These are phyloP conservation scores for Phacellophora camtschatica DNA, from an alignment of 30 jellyfish, hydroid and myxozoan genomes.

Conservation along the genomic window DNA sequence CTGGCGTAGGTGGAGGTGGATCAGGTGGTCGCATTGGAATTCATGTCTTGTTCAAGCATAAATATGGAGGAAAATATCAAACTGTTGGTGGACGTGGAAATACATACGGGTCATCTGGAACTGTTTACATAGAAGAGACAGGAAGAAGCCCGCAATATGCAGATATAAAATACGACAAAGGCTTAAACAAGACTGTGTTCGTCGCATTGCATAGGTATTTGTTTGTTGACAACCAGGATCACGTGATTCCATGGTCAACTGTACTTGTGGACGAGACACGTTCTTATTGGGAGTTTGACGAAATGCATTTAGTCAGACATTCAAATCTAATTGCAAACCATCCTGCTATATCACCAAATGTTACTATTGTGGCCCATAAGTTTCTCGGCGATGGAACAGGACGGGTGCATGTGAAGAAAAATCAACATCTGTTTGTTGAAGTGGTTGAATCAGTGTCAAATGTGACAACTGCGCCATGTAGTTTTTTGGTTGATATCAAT, in stretches of 20 bases:
- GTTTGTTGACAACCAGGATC: conserved; percentile 50
- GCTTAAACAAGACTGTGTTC: conserved; percentile 27
- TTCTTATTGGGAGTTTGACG: conserved; percentile 57
- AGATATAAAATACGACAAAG: conserved; percentile 36
- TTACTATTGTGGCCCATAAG: conserved; percentile 47
- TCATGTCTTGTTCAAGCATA: conserved; percentile 39
- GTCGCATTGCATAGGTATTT: conserved; percentile 40
- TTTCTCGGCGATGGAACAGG: conserved; percentile 70
- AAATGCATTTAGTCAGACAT: conserved; percentile 52
- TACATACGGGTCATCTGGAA: conserved; percentile 55
- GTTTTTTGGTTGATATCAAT: conserved; percentile 40
- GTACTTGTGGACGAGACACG: conserved; percentile 39
- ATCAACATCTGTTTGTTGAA: conserved; percentile 57
- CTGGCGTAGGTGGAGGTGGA: conserved; percentile 62
- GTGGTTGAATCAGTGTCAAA: conserved; percentile 59
- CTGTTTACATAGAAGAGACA: conserved; percentile 66
- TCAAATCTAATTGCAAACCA: conserved; percentile 49
- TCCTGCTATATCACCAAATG: conserved; percentile 49
- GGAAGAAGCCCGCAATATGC: conserved; percentile 65
- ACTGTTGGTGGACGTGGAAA: conserved; percentile 62
- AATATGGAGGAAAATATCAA: conserved; percentile 50
- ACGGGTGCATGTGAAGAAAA: conserved; percentile 31
- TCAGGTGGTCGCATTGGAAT: conserved; percentile 66
- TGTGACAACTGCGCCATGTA: conserved; percentile 71
- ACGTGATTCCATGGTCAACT: conserved; percentile 54